phyloP scores from a whole-genome alignment of 2,113 vertebrate genomes.

The Atractosteus spatula region DNA sequence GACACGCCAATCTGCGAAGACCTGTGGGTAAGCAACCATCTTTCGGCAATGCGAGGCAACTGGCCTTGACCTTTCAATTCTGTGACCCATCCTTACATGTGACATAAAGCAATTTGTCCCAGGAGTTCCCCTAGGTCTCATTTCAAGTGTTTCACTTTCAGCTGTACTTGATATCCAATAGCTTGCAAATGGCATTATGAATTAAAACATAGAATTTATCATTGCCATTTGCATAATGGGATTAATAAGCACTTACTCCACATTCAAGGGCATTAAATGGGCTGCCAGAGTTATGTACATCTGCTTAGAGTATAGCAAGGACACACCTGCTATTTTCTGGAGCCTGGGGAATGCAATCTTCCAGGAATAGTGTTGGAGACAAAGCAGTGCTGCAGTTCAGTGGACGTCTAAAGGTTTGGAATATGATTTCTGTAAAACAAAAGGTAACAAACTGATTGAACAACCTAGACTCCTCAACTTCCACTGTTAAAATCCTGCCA shows the following conservation, averaged over 20 bases:
- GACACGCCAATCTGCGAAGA: constrained; percentile 51
- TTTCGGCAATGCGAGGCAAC: constrained; percentile 8
- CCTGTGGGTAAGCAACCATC: constrained; percentile 25
- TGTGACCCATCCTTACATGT: neutral
- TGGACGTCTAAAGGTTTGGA: too few species aligned
- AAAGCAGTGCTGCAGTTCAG: too few species aligned
- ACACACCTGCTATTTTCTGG: constrained; percentile 37
- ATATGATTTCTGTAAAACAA: too few species aligned
- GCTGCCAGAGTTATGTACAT: neutral
- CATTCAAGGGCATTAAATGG: constrained; percentile 32
- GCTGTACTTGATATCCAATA: constrained; percentile 30
- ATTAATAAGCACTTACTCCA: constrained; percentile 55
- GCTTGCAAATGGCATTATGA: constrained; percentile 29
- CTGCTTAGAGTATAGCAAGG: constrained; percentile 29
- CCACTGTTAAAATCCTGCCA: too few species aligned
- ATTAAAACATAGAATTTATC: constrained; percentile 41
- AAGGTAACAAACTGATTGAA: too few species aligned
- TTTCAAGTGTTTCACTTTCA: constrained; percentile 17
- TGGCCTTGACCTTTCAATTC: constrained; percentile 1
- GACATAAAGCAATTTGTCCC: too few species aligned
- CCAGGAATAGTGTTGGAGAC: too few species aligned
- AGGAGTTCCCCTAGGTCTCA: constrained; percentile 1
- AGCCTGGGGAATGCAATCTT: too few species aligned
- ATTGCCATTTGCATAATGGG: constrained; percentile 59
- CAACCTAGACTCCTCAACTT: too few species aligned